Percentiles rank a stretch among this genome's conserved stretches.
phyloP scores from a whole-genome alignment of 2,113 vertebrate genomes.

The Dasyornis broadbenti region DNA sequence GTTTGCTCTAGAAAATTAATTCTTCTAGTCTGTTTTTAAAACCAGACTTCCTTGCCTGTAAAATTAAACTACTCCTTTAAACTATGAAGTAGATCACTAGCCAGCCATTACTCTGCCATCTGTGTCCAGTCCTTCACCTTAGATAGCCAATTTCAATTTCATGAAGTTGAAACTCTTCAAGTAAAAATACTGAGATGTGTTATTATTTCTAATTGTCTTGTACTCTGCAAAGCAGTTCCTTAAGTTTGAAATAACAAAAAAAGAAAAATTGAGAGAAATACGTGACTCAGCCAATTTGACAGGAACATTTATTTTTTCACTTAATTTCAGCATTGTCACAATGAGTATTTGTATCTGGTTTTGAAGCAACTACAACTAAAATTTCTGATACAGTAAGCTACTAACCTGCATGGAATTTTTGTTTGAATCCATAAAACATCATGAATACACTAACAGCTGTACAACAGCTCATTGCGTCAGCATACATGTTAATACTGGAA shows the following conservation, averaged over 20 bases:
- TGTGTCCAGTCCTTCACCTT: not conserved
- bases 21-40: not conserved
- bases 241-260: not conserved
- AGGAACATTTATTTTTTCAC: not conserved
- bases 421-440: not conserved
- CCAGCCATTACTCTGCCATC: not conserved
- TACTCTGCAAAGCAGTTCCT: not conserved
- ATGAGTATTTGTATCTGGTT: not conserved
- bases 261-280: not conserved
- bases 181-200: not conserved
- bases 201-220: constrained; percentile 30
- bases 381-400: not conserved
- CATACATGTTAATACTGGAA: not conserved
- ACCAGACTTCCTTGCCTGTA: not conserved
- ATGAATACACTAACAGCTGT: not conserved
- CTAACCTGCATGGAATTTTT: not conserved
- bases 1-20: not conserved
- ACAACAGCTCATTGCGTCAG: not conserved
- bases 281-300: not conserved
- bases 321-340: not conserved
- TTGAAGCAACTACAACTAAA: not conserved
- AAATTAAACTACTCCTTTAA: not conserved
- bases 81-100: not conserved
- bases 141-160: not conserved
- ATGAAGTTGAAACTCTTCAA: not conserved